Conservation (phyloP, 2,113 vertebrate genomes). For the Kryptolebias marmoratus region DNA sequence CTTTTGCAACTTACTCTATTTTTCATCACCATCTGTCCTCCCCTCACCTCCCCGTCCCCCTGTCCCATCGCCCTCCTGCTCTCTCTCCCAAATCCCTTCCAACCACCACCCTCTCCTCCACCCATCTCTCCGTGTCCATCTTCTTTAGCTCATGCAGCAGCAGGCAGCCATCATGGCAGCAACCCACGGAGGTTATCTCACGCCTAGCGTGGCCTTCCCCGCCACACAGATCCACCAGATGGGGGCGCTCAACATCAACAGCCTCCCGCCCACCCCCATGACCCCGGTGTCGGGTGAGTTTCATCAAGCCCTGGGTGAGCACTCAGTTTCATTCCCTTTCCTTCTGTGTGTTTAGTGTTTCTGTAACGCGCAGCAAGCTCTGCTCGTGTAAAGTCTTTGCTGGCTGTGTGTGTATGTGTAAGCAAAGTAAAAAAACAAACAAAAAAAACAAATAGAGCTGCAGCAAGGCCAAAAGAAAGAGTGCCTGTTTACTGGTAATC, state of each 20-base stretch:
- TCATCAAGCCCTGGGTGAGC: slow-evolving; percentile 81
- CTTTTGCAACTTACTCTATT: slow-evolving; percentile 60
- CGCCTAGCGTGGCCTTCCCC: slow-evolving; percentile 92
- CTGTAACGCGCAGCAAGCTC: background rate
- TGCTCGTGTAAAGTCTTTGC: slow-evolving; percentile 15
- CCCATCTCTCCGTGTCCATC: slow-evolving; percentile 67
- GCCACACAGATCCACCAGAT: slow-evolving; percentile 98
- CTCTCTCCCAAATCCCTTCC: slow-evolving; percentile 16
- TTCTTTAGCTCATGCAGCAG: slow-evolving; percentile 96
- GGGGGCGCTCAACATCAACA: slow-evolving; percentile 95
- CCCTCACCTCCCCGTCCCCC: slow-evolving; percentile 56
- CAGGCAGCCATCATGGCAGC: slow-evolving; percentile 97
- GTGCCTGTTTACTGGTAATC: slow-evolving; percentile 59
- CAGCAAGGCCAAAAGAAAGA: slow-evolving; percentile 49
- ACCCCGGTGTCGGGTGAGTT: slow-evolving; percentile 91
- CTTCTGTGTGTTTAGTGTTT: slow-evolving; percentile 29
- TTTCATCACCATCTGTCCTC: slow-evolving; percentile 66
- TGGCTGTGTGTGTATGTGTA: background rate
- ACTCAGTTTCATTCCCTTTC: slow-evolving; percentile 69
- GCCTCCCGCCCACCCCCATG: slow-evolving; percentile 88
- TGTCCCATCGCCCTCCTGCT: slow-evolving; percentile 12
- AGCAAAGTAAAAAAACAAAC: background rate
- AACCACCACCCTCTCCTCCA: slow-evolving; percentile 33
- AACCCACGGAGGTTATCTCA: slow-evolving; percentile 94
- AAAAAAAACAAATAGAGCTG: slow-evolving; percentile 14